Evolutionary conservation across 2,113 vertebrate species (phyloP), one percentile per base, ranked within the genome.

Genomic region (Tenebrosternarchus preto): DNA sequence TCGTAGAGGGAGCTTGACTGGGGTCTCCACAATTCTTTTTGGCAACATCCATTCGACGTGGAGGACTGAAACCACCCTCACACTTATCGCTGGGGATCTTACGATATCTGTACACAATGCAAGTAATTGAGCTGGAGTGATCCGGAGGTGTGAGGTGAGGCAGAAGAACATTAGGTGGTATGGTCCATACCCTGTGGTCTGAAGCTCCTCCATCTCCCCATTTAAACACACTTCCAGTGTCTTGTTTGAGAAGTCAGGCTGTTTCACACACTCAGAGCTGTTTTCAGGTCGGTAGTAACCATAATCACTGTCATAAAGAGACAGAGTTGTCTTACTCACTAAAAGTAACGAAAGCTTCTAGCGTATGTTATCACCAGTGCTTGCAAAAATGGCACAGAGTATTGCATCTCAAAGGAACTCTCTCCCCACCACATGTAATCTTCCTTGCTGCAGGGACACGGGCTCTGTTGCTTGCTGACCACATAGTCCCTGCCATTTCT

Each of bases 11-110:
- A 2, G 57, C 31, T 12, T 83, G 75, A 71, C 24, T 76, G 20
- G 11, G 11, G 1, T 89, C 86, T 5, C 86, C 90, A 74, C 94
- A 94, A 3, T 82, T 82, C 57, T 86, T 86, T 80, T 89, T 86
- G 31, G 87, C 66, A 0, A 85, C 90, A 72, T 88, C 77, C 22
- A 73, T 73, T 2, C 73, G 66, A 8, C 73, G 86, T 64, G 83
- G 86, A 64, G 92, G 91, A 12, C 25, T 76, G 82, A 93, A 94
- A 0, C 94, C 93, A 4, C 92, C 92, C 77, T 92, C 89, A 68
- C 94, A 94, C 69, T 79, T 88, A 81, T 94, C 86, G 43, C 93
- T 90, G 0, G 94, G 90, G 6, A 94, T 87, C 82, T 92, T 94
- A 1, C 94, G 91, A 80, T 94, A 94, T 83, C 93, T 94, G 63